Base-by-base conservation (phyloP, 2,797 vertebrate genomes). In the Eptatretus atami region DNA sequence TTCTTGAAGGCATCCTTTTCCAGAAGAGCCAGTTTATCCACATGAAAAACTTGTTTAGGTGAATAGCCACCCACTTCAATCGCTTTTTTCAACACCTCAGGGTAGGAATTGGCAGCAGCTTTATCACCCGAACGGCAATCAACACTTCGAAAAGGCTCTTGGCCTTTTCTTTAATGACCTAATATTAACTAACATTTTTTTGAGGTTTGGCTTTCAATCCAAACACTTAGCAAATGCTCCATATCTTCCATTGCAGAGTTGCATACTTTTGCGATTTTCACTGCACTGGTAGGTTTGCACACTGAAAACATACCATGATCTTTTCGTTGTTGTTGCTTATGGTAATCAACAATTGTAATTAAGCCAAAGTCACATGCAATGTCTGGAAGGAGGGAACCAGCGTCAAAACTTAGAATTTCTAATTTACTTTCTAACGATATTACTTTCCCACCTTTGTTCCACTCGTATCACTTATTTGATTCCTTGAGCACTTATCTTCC, bases 211-310 rank as follows among this genome's bases (percentile, higher is more conserved):
- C 24, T 31, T 52, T 14, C 15, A 64, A 13, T 19, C 19, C 19
- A 19, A 19, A 19, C 19, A 19, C 19, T 19, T 19, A 2, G 19
- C 19, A 19, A 19, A 53, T 63, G 31, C 44, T 66, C 63, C 64
- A 66, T 66, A 52, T 66, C 53, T 57, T 66, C 64, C 66, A 66
- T 63, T 31, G 63, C 15, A 15, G 53, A 31, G 63, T 64, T 66
- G 15, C 66, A 13, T n/a, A 24, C 53, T 44, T 19, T 25, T n/a
- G 15, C 64, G 63, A 65, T 52, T 64, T n/a, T 65, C 10, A 54
- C n/a, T 52, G 54, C 66, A 61, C 53, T 64, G 11, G 61, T 13
- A 3, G 64, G 64, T 52, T 65, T 12, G 64, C 44, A 15, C 66
- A 54, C 63, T 15, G 14, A 13, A 52, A 63, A 55, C 24, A 52